Base-by-base conservation (phyloP, 2,113 vertebrate species). In the Lipotes vexillifer region DNA sequence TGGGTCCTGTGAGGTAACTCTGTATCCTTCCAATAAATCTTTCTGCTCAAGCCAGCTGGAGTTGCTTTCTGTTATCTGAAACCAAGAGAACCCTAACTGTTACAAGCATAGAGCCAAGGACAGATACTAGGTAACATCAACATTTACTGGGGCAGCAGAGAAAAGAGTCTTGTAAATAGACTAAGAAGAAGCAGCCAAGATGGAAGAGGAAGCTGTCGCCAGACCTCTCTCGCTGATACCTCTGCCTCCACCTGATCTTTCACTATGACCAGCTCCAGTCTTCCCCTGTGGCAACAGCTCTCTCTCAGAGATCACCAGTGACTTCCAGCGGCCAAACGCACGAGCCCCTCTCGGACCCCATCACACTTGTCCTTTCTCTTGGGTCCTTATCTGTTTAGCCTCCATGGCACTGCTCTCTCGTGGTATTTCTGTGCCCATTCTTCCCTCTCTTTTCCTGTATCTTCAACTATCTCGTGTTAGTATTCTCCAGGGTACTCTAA, bases 1-100 rank as follows among this genome's bases (percentile, higher is more conserved):
- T 57, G 78, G 93, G 97, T 96, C 96, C 93, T 97, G 15, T 96
- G 93, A 97, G 96, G 97, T 94, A 80, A 96, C 78, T 41, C n/a
- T 71, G 46, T 17, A 57, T 59, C 96, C 90, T 92, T 96, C 92
- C 97, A 97, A 84, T 87, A 96, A 93, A 96, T 91, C 94, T 82
- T 68, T 86, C 96, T 63, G n/a, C 91, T 71, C n/a, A 17, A 81
- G 93, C 97, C 97, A 96, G 96, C 93, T 96, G 95, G 96, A 96
- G 90, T 75, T 65, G 74, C 75, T 97, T 90, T 93, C 88, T 96
- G 95, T 97, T 87, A 97, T 93, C 92, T 92, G 90, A 97, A 97
- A 97, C 96, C 89, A 25, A 93, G 69, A 94, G 92, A 96, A 71
- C 57, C 86, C 65, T 92, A 44, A 63, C 63, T 55, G 49, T 88